Base-by-base conservation (phyloP, 2,888 invertebrate species). In the Blastobasis lacticolella region DNA sequence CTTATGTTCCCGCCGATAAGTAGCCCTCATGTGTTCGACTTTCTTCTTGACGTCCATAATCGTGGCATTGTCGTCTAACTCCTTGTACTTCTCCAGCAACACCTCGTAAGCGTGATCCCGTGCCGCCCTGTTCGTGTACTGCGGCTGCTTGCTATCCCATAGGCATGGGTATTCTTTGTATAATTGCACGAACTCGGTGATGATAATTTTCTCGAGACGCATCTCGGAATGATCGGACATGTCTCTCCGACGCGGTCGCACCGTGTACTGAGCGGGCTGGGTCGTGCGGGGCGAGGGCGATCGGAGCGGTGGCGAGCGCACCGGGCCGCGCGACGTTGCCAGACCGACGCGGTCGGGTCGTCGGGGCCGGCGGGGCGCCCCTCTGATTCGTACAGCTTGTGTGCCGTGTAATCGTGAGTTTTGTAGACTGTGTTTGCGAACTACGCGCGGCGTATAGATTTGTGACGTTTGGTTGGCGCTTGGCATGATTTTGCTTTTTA, bases 161-260 rank as follows among this genome's bases (percentile, higher is more conserved):
- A 65, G 56, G 43, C 61, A 61, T 1, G 62, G 59, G 5, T 51
- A 57, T 10, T 54, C 53, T 58, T 57, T 61, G 45, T 63, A 66
- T 5, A 61, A 10, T 38, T 51, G 48, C 4, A 65, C 37, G 8
- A 66, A 51, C 44, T 64, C 57, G 5, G 47, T 52, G 8, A 66
- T 10, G 4, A 55, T 23, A 49, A 45, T 40, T n/a, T 41, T 46
- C 37, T 52, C 46, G 0, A 5, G 9, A 37, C 38, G 5, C n/a
- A 46, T 10, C 8, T 37, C 8, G 45, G 51, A 48, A 44, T 9
- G 42, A 8, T 9, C 42, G 42, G 10, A 8, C 42, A 10, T 42
- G 10, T 9, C 5, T 42, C 42, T 3, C 42, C 42, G 42, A 42
- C 10, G 58, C 55, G 56, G 58, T 56, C 54, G 46, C 50, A 49